A percentile compares a stretch with the other conserved stretches of the same genome.
Conservation (phyloP, 2,888 invertebrate species). For the Nyleta sp. region DNA sequence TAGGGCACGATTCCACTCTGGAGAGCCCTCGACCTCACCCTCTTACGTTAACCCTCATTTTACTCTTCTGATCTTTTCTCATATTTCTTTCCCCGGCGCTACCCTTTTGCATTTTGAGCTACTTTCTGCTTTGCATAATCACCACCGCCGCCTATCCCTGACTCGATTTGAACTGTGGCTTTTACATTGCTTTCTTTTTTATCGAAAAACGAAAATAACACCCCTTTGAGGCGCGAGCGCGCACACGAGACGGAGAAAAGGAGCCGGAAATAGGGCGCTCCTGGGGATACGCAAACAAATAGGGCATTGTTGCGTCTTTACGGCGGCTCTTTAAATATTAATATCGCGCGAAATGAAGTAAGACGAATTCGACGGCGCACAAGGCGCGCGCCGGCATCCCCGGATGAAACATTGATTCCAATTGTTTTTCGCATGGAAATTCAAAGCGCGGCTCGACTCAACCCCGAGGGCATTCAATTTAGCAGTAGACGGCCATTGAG, state of each 20-base stretch:
- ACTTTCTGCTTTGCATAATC: conserved; percentile 64
- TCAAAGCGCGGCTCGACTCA: conserved; percentile 38
- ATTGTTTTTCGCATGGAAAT: conserved; percentile 58
- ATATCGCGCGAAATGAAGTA: conserved; percentile 42
- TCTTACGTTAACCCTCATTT: conserved; percentile 65
- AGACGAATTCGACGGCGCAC: conserved; percentile 39
- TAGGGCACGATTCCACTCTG: conserved; percentile 71
- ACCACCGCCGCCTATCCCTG: conserved; percentile 45
- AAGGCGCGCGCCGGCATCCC: not conserved
- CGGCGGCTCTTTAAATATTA: conserved; percentile 45
- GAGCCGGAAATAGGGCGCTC: conserved; percentile 38
- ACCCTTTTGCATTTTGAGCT: conserved; percentile 63
- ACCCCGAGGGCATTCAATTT: conserved; percentile 46
- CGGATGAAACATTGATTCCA: conserved; percentile 57
- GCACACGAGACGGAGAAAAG: not conserved
- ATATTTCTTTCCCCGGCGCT: conserved; percentile 52
- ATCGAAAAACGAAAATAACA: conserved; percentile 44
- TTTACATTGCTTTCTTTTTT: conserved; percentile 46
- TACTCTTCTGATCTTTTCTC: conserved; percentile 62
- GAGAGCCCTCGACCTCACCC: conserved; percentile 62
- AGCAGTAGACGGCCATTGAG: conserved; percentile 33
- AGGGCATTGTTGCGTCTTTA: conserved; percentile 43
- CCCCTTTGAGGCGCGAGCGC: conserved; percentile 45
- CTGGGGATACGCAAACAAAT: conserved; percentile 55
- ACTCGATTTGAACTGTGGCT: conserved; percentile 56